A percentile compares a stretch with the other conserved stretches of the same genome.
Evolutionary conservation across 2,797 vertebrate species (phyloP).

Genomic region (Erithacus rubecula): DNA sequence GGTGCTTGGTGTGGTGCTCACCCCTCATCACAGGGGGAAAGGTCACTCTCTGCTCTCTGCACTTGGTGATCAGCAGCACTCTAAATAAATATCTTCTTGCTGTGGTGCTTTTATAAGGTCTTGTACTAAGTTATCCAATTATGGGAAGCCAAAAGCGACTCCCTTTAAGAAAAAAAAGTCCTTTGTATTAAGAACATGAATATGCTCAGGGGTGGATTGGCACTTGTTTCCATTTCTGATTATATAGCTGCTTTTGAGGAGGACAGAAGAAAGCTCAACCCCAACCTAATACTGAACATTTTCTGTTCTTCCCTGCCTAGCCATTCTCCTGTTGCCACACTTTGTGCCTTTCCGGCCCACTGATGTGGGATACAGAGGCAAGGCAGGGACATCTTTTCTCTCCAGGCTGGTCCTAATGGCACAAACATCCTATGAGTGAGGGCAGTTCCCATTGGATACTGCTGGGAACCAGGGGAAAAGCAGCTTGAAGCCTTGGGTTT

Average conservation of each 20-base stretch:
- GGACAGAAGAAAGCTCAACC: background rate
- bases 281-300: background rate
- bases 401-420: background rate
- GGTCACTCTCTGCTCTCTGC: background rate
- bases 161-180: background rate
- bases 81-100: background rate
- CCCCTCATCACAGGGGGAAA: background rate
- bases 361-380: background rate
- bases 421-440: background rate
- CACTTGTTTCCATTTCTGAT: background rate
- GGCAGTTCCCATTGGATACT: background rate
- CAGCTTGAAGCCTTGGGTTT: too few relatives aligned
- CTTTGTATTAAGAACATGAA: background rate
- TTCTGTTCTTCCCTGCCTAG: background rate
- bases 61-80: background rate
- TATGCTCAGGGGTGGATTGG: background rate
- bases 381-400: background rate
- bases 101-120: background rate
- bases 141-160: background rate
- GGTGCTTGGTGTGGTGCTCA: accelerated
- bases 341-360: background rate
- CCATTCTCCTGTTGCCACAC: background rate
- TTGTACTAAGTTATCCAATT: background rate
- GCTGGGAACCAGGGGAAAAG: too few relatives aligned
- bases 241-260: background rate